Evolutionary conservation across 2,888 invertebrate genomes (phyloP).

Genomic region (Drosophila falleni): DNA sequence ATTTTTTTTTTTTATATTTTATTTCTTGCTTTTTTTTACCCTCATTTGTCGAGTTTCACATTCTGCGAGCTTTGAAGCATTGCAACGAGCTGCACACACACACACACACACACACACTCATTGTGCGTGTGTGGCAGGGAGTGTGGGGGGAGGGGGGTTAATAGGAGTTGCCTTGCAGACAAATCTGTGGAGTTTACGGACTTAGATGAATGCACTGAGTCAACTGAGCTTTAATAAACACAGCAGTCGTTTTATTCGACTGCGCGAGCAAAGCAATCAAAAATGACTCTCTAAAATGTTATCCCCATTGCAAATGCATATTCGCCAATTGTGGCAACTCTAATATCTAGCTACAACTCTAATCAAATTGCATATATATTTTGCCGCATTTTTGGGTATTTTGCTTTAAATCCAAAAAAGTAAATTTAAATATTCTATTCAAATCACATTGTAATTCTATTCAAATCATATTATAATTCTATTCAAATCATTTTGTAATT

Average conservation of each 20-base stretch:
- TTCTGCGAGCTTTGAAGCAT: slow-evolving; percentile 56
- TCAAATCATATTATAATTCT: no score
- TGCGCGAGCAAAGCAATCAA: slow-evolving; percentile 3
- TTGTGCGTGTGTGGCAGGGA: background rate
- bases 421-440: no score
- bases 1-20: slow-evolving; percentile 8
- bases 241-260: background rate
- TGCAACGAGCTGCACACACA: slow-evolving; percentile 49
- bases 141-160: background rate
- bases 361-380: background rate
- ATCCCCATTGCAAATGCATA: background rate
- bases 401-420: no score
- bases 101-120: slow-evolving; percentile 34
- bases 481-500: no score
- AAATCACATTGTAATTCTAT: no score
- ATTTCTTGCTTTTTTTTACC: slow-evolving; percentile 41
- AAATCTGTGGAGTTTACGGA: slow-evolving; percentile 36
- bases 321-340: background rate
- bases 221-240: slow-evolving; percentile 40
- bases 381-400: background rate
- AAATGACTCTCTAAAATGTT: slow-evolving; percentile 3
- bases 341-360: background rate
- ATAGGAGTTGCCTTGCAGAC: slow-evolving; percentile 12
- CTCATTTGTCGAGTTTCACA: slow-evolving; percentile 56
- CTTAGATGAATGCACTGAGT: slow-evolving; percentile 35